These are phyloP conservation scores for Mongoloraphidia duomilia DNA, from an alignment of 2,888 invertebrate species.

Conservation along the genomic window DNA sequence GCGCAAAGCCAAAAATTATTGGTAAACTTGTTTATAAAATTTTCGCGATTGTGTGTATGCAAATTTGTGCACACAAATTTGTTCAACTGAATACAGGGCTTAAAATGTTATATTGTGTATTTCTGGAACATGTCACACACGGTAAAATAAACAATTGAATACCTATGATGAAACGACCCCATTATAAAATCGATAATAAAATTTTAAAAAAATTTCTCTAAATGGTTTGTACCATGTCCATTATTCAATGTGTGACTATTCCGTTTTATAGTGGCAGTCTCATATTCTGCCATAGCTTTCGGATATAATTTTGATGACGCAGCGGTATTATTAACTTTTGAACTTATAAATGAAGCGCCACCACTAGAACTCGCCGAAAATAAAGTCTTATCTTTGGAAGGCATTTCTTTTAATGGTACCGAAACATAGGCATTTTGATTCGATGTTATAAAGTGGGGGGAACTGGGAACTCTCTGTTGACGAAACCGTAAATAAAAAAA, in stretches of 20 bases:
- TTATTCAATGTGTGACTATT: slow-evolving; percentile 58
- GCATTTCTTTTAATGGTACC: slow-evolving; percentile 65
- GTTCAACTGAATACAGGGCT: no score
- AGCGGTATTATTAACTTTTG: slow-evolving; percentile 22
- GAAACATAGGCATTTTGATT: slow-evolving; percentile 76
- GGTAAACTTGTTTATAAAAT: no score
- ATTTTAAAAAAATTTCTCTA: slow-evolving; percentile 5
- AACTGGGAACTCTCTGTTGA: slow-evolving; percentile 49
- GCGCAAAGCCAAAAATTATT: no score
- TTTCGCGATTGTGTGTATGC: no score
- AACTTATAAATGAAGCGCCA: slow-evolving; percentile 17
- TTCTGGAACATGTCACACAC: no score
- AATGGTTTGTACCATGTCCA: slow-evolving; percentile 26
- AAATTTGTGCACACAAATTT: no score
- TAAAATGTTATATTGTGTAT: no score
- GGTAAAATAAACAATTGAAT: no score
- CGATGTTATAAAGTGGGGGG: slow-evolving; percentile 66
- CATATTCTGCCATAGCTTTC: slow-evolving; percentile 59
- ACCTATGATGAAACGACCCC: no score
- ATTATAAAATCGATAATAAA: no score
- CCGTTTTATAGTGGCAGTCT: slow-evolving; percentile 59
- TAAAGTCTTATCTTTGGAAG: slow-evolving; percentile 25
- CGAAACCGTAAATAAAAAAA: slow-evolving; percentile 26
- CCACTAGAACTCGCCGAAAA: slow-evolving; percentile 30
- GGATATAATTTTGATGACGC: slow-evolving; percentile 51